These are phyloP conservation scores for Microplitis mediator DNA, from an alignment of 1,140 invertebrate genomes.

Conservation along the genomic window DNA sequence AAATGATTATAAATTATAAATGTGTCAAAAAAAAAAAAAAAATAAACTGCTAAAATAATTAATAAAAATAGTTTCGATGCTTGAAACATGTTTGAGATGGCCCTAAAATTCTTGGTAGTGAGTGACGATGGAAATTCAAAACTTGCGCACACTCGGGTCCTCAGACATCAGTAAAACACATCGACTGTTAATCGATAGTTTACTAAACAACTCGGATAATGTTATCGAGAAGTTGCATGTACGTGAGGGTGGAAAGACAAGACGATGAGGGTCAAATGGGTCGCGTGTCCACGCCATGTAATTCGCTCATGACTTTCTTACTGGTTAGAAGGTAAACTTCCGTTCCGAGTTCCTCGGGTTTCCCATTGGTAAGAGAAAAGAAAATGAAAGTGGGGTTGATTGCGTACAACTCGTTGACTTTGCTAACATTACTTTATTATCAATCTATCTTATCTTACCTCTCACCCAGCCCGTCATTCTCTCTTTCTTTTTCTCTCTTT, in stretches of 20 bases:
- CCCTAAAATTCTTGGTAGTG: too few relatives aligned
- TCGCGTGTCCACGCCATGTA: not conserved
- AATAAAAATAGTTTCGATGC: too few relatives aligned
- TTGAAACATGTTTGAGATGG: too few relatives aligned
- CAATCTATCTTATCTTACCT: too few relatives aligned
- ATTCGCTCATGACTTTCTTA: not conserved
- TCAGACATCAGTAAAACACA: not conserved
- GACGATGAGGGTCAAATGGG: not conserved
- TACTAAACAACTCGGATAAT: not conserved
- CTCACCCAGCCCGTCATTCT: too few relatives aligned
- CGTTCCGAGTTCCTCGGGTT: not conserved
- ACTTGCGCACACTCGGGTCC: not conserved
- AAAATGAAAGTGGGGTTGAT: not conserved
- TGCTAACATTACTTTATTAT: too few relatives aligned
- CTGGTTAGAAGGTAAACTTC: not conserved
- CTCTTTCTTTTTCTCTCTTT: not conserved
- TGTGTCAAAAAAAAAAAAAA: too few relatives aligned
- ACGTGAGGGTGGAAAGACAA: not conserved
- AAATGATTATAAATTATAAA: too few relatives aligned
- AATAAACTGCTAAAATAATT: too few relatives aligned
- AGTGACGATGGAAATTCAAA: not conserved
- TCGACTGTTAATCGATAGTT: not conserved
- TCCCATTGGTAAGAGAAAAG: not conserved
- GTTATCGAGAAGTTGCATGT: not conserved
- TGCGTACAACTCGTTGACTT: not conserved